Conservation (phyloP, 2,797 vertebrate genomes). For the Macroramphosus scolopax region DNA sequence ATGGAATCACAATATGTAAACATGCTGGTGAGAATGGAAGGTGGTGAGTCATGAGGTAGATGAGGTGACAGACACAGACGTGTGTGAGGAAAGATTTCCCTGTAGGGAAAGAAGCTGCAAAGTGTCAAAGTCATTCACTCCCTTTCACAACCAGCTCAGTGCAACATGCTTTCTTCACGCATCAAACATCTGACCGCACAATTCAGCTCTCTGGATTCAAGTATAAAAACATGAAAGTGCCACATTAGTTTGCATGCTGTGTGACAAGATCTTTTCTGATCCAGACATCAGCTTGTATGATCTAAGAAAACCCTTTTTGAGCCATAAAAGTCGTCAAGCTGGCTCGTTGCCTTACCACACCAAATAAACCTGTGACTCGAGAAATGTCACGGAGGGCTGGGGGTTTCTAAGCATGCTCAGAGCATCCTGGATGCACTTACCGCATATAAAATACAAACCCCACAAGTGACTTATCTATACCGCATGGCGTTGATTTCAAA, state of each 20-base stretch:
- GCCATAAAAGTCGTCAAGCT: conserved; percentile 30
- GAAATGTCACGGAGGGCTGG: conserved; percentile 16
- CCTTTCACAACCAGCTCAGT: conserved; percentile 14
- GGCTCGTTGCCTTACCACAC: conserved; percentile 18
- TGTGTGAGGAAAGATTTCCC: conserved; percentile 16
- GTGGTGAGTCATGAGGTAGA: conserved; percentile 4
- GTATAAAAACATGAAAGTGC: background rate
- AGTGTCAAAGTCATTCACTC: conserved; percentile 19
- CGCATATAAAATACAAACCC: conserved; percentile 40
- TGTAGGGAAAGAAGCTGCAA: conserved; percentile 15
- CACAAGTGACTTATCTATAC: conserved; percentile 55
- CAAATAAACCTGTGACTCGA: conserved; percentile 45
- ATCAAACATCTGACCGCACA: conserved; percentile 9
- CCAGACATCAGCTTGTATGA: conserved; percentile 12
- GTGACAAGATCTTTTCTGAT: background rate
- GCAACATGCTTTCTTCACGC: background rate
- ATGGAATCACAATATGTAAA: background rate
- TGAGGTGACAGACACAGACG: conserved; percentile 14
- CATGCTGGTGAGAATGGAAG: background rate
- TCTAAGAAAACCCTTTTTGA: conserved; percentile 10
- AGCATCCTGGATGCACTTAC: conserved; percentile 32
- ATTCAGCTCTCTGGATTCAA: background rate
- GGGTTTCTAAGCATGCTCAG: conserved; percentile 49
- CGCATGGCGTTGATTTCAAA: conserved; percentile 52
- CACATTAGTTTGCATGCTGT: background rate